A percentile compares a stretch with the other conserved stretches of the same genome.
Evolutionary conservation across 2,797 vertebrate species (phyloP).

Genomic region (Jordanella pulchra): DNA sequence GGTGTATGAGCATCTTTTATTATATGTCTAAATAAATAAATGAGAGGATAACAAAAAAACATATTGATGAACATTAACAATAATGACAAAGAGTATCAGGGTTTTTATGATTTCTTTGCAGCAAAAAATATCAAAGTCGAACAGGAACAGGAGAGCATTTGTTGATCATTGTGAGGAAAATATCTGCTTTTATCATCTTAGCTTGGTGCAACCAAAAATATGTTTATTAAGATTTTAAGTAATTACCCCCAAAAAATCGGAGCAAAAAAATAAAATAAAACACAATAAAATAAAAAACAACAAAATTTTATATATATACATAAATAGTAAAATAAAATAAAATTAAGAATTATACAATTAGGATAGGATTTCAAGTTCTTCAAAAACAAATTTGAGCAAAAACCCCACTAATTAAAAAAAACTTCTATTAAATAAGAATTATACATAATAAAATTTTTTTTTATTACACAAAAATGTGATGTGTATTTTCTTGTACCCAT

Average conservation of each 20-base stretch:
- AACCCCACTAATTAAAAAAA: neutral
- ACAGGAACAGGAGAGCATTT: slow-evolving; percentile 47
- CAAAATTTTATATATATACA: too few relatives aligned
- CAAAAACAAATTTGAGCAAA: too few relatives aligned
- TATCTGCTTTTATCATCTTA: neutral
- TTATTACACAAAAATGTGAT: too few relatives aligned
- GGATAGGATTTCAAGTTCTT: too few relatives aligned
- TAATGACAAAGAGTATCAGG: neutral
- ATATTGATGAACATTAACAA: slow-evolving; percentile 21
- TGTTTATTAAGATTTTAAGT: neutral
- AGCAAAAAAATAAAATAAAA: neutral
- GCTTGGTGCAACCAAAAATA: neutral
- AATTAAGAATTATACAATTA: neutral
- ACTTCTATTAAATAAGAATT: neutral
- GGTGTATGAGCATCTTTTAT: slow-evolving; percentile 1
- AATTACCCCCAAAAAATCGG: neutral
- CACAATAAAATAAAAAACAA: too few relatives aligned
- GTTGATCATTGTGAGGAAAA: slow-evolving; percentile 30
- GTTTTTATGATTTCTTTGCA: slow-evolving; percentile 29
- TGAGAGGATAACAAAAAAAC: slow-evolving; percentile 11
- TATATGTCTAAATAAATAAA: neutral
- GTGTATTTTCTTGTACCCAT: too few relatives aligned
- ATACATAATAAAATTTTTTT: too few relatives aligned
- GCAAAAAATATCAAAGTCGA: slow-evolving; percentile 39
- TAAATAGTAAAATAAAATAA: neutral